Evolutionary conservation across 2,797 vertebrate species (phyloP), one percentile per base, ranked within the genome.

Genomic region (Mionectes olivaceus): DNA sequence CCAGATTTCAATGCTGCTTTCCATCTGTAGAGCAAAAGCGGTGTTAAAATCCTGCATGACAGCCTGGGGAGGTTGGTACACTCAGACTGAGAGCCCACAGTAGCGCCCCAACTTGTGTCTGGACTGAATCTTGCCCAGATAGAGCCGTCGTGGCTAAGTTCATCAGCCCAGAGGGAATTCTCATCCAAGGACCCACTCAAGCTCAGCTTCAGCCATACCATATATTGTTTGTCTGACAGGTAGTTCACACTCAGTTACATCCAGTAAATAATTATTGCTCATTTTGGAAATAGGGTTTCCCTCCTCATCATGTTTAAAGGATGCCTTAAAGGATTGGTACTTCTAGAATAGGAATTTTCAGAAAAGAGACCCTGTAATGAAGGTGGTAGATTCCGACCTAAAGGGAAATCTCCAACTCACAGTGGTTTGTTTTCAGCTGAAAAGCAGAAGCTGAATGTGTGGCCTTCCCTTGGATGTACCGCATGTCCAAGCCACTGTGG

Each of bases 401-500:
- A 69, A 21, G 25, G 33, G 61, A 70, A 35, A 69, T 41, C 25
- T 52, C 43, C 55, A 69, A 13, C 16, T 76, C 70, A 50, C 18
- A 27, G 37, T 2, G 18, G 15, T 3, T n/a, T 30, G 32, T 68
- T 46, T 41, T 8, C 8, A 60, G 35, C 35, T 87, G 22, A 56
- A 78, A 75, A 50, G 14, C 24, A 44, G 55, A 65, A 73, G 10
- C 3, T 8, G 15, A 56, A 32, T 4, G 11, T 7, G 18, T 19
- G 68, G 70, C 65, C 11, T 33, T 65, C 55, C 37, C 67, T 67
- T 19, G 19, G 70, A 14, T 46, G 19, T 4, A 28, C 39, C 16
- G 13, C 0, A 1, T 2, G 33, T 11, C 4, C 39, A 19, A 9
- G 4, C 19, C 30, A 6, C 11, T 5, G 7, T 0, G n/a, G 69